Base-by-base conservation (phyloP, 2,888 invertebrate genomes). In the Tuta absoluta region DNA sequence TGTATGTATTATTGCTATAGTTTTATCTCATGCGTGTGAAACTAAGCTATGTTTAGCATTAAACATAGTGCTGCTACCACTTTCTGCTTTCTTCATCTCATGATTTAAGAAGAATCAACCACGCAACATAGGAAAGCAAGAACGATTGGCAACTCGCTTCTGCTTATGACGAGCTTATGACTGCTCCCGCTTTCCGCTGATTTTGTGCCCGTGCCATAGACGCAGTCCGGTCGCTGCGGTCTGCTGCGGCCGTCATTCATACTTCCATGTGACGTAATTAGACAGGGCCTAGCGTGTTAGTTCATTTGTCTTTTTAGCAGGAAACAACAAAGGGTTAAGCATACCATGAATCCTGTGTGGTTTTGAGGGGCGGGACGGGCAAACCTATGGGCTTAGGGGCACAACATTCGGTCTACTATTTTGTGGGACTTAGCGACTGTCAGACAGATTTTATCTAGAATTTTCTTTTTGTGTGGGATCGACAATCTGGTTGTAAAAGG, bases 221-320 rank as follows among this genome's bases (percentile, higher is more conserved):
- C 71, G 68, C 75, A 69, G 72, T 67, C 69, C 71, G 71, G 66
- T 67, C 69, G 73, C 72, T 86, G 87, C 74, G 87, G 89, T 88
- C 70, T 72, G 69, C 69, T 71, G 76, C 80, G 81, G 83, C 86
- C 82, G 80, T 74, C 77, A 71, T 67, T 60, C 60, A 62, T 45
- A 38, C 60, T 49, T 37, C 62, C 62, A 21, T 1, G 62, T 24
- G 24, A 33, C 33, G 62, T 49, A 51, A 62, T 62, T 62, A 62
- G 49, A 61, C 21, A 24, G 24, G 60, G 28, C 17, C 19, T 2
- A 11, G 45, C 17, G 37, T 58, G 38, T 23, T 21, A 56, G 56
- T 33, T 56, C 33, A 33, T 56, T 56, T 56, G 56, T 28, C 56
- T 28, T 33, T 56, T 33, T 56, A 33, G 24, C 33, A 8, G 24